A percentile compares a stretch with the other conserved stretches of the same genome.
Conservation (phyloP, 2,797 vertebrate species). For the Rhinogobio ventralis region DNA sequence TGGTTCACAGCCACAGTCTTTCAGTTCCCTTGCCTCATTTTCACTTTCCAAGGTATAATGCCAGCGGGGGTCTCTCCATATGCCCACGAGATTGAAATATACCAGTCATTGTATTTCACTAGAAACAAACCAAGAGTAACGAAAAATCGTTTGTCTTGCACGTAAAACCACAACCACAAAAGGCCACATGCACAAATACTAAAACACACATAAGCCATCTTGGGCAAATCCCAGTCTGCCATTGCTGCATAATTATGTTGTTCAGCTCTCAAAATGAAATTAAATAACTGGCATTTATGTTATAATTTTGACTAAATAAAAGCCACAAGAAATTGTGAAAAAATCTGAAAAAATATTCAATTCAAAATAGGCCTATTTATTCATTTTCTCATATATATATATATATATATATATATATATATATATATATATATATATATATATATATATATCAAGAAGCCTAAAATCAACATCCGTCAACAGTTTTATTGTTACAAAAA, state of each 20-base stretch:
- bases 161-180: constrained; percentile 8
- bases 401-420: too few relatives aligned
- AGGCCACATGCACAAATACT: neutral
- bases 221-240: constrained; percentile 19
- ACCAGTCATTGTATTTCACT: constrained; percentile 13
- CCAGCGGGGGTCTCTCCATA: constrained; percentile 1
- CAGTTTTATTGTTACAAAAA: neutral
- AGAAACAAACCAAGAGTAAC: constrained; percentile 5
- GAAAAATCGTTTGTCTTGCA: neutral
- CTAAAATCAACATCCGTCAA: neutral
- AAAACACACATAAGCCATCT: neutral
- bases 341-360: too few relatives aligned
- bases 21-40: constrained; percentile 33
- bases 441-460: neutral
- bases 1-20: neutral
- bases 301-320: neutral
- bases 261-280: neutral
- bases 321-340: neutral
- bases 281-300: neutral
- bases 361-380: neutral
- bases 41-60: constrained; percentile 27
- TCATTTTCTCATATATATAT: neutral
- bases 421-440: too few relatives aligned
- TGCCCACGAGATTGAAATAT: neutral
- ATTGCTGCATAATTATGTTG: neutral